Conservation (phyloP, 2,113 vertebrate species). For the Cisticola juncidis region DNA sequence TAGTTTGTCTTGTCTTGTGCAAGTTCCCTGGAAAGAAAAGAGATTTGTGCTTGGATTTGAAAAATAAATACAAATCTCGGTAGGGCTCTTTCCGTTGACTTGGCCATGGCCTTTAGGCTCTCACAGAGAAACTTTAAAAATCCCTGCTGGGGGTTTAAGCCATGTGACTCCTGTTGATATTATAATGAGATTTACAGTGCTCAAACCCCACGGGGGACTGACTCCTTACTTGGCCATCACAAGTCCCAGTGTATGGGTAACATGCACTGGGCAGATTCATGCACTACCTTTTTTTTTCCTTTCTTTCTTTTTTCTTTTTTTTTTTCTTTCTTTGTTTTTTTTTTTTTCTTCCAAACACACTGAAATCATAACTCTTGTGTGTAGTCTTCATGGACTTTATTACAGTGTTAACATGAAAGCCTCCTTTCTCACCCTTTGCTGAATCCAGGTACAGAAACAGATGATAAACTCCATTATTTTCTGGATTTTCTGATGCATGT, state of each 20-base stretch:
- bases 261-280: neutral
- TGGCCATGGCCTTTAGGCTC: constrained; percentile 46
- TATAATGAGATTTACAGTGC: constrained; percentile 55
- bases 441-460: neutral
- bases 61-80: constrained; percentile 53
- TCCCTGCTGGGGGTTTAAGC: constrained; percentile 51
- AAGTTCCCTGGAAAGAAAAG: constrained; percentile 45
- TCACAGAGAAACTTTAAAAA: constrained; percentile 47
- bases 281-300: neutral
- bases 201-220: constrained; percentile 21
- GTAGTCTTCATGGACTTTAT: neutral
- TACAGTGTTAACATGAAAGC: neutral
- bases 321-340: neutral
- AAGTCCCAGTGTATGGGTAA: neutral
- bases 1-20: constrained; percentile 29
- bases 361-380: neutral
- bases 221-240: neutral
- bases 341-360: neutral
- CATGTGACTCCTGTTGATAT: constrained; percentile 46
- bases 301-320: too few relatives aligned
- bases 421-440: neutral
- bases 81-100: constrained; percentile 48
- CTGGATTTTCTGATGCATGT: neutral
- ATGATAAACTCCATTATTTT: neutral
- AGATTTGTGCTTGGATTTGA: constrained; percentile 54